phyloP scores from a whole-genome alignment of 2,888 invertebrate species.

The Abscondita cerata region DNA sequence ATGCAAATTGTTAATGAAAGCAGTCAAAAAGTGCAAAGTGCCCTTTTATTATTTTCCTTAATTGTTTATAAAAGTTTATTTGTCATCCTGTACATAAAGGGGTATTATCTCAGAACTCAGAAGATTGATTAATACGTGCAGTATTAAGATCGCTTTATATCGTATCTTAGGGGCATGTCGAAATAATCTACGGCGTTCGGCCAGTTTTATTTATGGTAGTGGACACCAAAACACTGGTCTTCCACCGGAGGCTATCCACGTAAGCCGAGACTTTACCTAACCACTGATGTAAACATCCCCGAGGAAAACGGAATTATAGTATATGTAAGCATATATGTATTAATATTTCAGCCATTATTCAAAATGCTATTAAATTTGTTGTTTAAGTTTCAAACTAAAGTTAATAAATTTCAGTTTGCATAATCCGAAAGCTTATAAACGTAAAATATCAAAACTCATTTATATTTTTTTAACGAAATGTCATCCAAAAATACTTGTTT shows the following conservation, averaged over 20 bases:
- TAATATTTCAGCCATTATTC: slow-evolving; percentile 49
- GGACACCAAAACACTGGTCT: slow-evolving; percentile 38
- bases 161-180: not conserved
- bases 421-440: slow-evolving; percentile 16
- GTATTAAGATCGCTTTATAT: no score
- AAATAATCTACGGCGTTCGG: slow-evolving; percentile 9
- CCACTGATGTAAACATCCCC: slow-evolving; percentile 47
- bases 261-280: slow-evolving; percentile 44
- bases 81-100: not conserved
- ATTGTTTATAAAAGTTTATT: slow-evolving; percentile 5
- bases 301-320: slow-evolving; percentile 43
- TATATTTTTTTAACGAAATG: no score
- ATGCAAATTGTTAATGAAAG: slow-evolving; percentile 50
- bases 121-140: no score
- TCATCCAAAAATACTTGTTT: no score
- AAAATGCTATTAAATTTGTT: slow-evolving; percentile 42
- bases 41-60: slow-evolving; percentile 5
- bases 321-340: slow-evolving; percentile 45
- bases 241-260: slow-evolving; percentile 44
- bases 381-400: slow-evolving; percentile 46
- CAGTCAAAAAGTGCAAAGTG: slow-evolving; percentile 38
- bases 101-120: no score
- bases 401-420: slow-evolving; percentile 32
- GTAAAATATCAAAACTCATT: no score
- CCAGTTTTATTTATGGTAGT: slow-evolving; percentile 36